Conservation (phyloP, 2,888 invertebrate genomes). For the Pyrochroa serraticornis region DNA sequence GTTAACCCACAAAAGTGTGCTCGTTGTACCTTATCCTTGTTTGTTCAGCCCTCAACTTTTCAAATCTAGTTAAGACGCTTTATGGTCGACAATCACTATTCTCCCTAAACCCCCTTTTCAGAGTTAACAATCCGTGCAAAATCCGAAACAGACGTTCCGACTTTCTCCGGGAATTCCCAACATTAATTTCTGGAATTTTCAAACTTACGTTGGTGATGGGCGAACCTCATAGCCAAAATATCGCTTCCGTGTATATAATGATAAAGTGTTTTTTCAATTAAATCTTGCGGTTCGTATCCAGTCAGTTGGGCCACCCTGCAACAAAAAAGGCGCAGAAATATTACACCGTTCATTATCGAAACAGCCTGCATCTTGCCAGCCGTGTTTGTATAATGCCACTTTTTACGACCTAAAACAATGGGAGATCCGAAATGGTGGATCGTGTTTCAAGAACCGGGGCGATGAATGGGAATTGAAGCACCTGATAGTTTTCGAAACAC, state of each 20-base stretch:
- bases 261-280: conserved; percentile 96
- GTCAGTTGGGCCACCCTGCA: conserved; percentile 89
- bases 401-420: conserved; percentile 25
- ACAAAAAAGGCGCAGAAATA: conserved; percentile 37
- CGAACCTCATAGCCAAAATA: conserved; percentile 82
- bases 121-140: conserved; percentile 1
- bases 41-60: conserved; percentile 9
- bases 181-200: too few relatives aligned
- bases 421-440: conserved; percentile 5
- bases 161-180: background rate
- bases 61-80: background rate
- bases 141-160: background rate
- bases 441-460: conserved; percentile 10
- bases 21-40: conserved; percentile 18
- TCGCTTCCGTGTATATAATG: conserved; percentile 95
- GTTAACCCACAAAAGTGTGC: too few relatives aligned
- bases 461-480: conserved; percentile 24
- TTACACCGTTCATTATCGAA: conserved; percentile 24
- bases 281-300: conserved; percentile 95
- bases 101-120: background rate
- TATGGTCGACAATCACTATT: background rate
- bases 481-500: conserved; percentile 13
- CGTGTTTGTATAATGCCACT: conserved; percentile 25
- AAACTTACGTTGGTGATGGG: conserved; percentile 91
- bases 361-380: conserved; percentile 22